Base-by-base conservation (phyloP, 2,113 vertebrate genomes). In the Podarcis raffonei region DNA sequence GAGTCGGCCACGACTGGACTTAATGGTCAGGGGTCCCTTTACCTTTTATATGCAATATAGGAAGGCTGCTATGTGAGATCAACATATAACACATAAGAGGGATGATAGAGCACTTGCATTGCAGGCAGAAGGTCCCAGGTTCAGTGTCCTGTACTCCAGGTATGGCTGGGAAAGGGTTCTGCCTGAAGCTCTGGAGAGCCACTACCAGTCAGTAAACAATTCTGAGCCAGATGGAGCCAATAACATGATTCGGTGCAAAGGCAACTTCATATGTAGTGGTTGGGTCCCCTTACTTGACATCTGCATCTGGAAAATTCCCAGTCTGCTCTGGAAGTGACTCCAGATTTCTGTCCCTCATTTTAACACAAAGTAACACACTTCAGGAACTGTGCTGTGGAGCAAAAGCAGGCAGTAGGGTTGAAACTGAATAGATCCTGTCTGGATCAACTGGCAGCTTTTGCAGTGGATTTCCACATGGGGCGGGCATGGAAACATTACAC, bases 381-480 rank as follows among this genome's bases (percentile, higher is more conserved):
- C 22, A 25, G 68, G 8, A 35, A 22, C 30, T 6, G 32, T 32
- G 59, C 9, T 53, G 32, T 66, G 59, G 12, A 82, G 25, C 57
- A 85, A 59, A 57, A 18, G 27, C 7, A 6, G 15, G 3, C 2
- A 15, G 20, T 35, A 4, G 11, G 4, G n/a, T 5, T 68, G 59
- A 83, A 83, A 88, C n/a, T 3, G 13, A 83, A 83, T 66, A 88
- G 68, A 81, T 81, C 66, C 83, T 86, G 37, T 13, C 16, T 22
- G 72, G 42, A 57, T 76, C 35, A n/a, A 22, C 25, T 66, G 37
- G 22, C 18, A 35, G 42, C 68, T 81, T 53, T 62, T 9, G n/a
- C 6, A n/a, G 25, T 74, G 35, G 23, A 65, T 88, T 81, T 82
- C 79, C 18, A 1, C 48, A n/a, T 8, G 15, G 23, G 2, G 42